Evolutionary conservation across 2,113 vertebrate genomes (phyloP).

Genomic region (Coturnix japonica): DNA sequence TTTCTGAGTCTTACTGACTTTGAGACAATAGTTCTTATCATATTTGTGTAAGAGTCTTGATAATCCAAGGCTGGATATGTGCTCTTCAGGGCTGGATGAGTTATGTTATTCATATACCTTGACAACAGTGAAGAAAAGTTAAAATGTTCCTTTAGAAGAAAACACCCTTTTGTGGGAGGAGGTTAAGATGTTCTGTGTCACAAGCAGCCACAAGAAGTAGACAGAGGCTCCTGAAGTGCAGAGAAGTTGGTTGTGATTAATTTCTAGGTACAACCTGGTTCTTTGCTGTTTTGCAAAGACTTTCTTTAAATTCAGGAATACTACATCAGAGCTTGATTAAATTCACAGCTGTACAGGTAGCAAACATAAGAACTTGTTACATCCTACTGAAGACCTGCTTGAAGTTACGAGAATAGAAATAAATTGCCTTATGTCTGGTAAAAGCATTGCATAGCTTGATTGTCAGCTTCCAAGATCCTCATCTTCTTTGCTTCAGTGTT

Average conservation of each 20-base stretch:
- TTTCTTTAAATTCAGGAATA: background rate
- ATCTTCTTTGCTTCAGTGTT: background rate
- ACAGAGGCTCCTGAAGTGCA: background rate
- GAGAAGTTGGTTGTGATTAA: background rate
- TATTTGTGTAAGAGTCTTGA: background rate
- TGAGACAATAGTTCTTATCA: constrained; percentile 8
- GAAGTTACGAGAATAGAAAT: background rate
- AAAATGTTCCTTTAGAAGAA: background rate
- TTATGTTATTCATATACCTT: background rate
- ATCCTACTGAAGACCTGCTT: background rate
- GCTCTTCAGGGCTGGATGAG: background rate
- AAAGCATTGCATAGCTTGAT: background rate
- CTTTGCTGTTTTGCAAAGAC: background rate
- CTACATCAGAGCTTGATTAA: background rate
- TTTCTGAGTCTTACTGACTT: constrained; percentile 27
- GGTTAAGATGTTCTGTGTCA: background rate
- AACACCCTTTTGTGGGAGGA: background rate
- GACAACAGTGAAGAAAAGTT: background rate
- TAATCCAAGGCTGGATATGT: background rate
- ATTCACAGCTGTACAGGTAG: background rate
- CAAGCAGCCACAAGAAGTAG: background rate
- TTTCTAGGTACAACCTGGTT: background rate
- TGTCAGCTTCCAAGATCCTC: background rate
- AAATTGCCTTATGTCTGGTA: background rate
- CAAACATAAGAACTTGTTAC: background rate